A percentile compares a stretch with the other conserved stretches of the same genome.
Conservation (phyloP, 2,797 vertebrate species). For the Bradypodion pumilum region DNA sequence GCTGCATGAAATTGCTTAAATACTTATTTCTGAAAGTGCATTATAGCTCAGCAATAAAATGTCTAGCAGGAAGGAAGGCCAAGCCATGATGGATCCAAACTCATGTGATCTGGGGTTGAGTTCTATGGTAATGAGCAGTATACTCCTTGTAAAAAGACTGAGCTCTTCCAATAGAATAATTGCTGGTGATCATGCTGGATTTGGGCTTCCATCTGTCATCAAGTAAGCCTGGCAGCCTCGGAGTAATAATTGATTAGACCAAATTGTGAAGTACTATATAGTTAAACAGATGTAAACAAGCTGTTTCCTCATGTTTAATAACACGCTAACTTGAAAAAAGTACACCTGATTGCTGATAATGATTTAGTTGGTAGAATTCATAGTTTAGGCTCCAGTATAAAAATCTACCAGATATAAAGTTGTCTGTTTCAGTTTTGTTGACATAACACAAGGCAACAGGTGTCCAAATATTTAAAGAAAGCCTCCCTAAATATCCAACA, state of each 20-base stretch:
- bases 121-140: not conserved
- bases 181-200: not conserved
- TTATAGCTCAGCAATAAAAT: not conserved
- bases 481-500: too few species aligned
- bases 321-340: slow-evolving; percentile 9
- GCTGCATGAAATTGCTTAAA: not conserved
- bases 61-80: not conserved
- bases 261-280: slow-evolving; percentile 13
- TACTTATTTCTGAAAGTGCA: not conserved
- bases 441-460: not conserved
- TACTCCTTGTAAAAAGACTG: not conserved
- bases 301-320: slow-evolving; percentile 6
- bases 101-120: not conserved
- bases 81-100: too few species aligned
- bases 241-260: slow-evolving; percentile 20
- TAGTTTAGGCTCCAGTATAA: not conserved
- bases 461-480: not conserved
- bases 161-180: not conserved
- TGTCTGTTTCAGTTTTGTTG: not conserved
- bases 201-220: not conserved
- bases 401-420: not conserved
- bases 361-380: not conserved
- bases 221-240: not conserved
- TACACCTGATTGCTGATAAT: slow-evolving; percentile 15
- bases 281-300: slow-evolving; percentile 16